Conservation (phyloP, 2,113 vertebrate species). For the Hippoglossus stenolepis region DNA sequence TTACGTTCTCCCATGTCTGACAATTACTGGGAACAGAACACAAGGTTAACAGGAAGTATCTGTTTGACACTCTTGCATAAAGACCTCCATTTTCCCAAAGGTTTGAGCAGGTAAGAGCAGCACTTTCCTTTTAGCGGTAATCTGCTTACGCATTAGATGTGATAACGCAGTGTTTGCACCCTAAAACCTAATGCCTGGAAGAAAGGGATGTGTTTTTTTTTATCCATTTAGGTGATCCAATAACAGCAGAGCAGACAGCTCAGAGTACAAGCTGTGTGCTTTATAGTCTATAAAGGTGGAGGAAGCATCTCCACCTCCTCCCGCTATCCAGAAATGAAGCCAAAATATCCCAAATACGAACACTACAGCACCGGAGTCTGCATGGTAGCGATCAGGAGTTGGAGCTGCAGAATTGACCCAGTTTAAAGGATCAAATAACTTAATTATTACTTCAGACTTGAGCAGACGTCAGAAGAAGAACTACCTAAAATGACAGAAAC, state of each 20-base stretch:
- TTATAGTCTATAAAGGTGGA: background rate
- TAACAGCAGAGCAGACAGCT: too few species aligned
- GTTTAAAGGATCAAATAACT: too few species aligned
- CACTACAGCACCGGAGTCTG: too few species aligned
- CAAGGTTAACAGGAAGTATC: background rate
- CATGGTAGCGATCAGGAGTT: too few species aligned
- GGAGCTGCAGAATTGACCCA: too few species aligned
- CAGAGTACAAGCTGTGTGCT: too few species aligned
- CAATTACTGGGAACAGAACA: background rate
- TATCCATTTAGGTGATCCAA: too few species aligned
- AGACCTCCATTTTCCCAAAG: background rate
- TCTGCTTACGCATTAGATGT: background rate
- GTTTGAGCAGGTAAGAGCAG: background rate
- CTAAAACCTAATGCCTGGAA: background rate
- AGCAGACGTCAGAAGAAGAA: too few species aligned
- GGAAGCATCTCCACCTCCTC: background rate
- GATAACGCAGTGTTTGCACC: background rate
- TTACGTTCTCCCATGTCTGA: conserved; percentile 9
- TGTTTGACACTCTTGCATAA: background rate
- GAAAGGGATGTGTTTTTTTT: too few species aligned
- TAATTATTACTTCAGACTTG: too few species aligned
- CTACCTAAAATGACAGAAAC: too few species aligned
- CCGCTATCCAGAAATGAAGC: background rate
- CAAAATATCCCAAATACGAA: too few species aligned
- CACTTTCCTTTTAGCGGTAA: background rate